Base-by-base conservation (phyloP, 2,888 invertebrate species). In the Dione juno region DNA sequence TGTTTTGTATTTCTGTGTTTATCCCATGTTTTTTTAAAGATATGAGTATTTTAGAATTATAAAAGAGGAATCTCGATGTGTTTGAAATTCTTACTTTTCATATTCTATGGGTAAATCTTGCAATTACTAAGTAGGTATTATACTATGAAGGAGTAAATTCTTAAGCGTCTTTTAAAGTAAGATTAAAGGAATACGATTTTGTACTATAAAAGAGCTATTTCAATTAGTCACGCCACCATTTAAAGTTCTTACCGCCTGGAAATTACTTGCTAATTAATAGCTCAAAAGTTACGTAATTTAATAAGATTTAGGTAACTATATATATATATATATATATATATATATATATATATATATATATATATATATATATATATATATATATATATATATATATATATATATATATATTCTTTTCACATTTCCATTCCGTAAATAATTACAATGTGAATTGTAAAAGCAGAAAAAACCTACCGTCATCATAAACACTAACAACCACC, bases 391-490 rank as follows among this genome's bases (percentile, higher is more conserved):
- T n/a, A n/a, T n/a, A n/a, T n/a, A n/a, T n/a, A n/a, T n/a, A n/a
- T n/a, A n/a, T n/a, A n/a, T n/a, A n/a, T n/a, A n/a, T n/a, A n/a
- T n/a, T n/a, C n/a, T n/a, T n/a, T 0, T 11, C 43, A 5, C 43
- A 43, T 45, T 28, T 11, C 6, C 10, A 2, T 43, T 19, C n/a
- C 2, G 8, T n/a, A 10, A 16, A 28, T 28, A 14, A 28, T 53
- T 28, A 53, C 1, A 14, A 5, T 37, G 1, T 37, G n/a, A 28
- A 10, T 41, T 14, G 16, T 16, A 43, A 13, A 35, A 61, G 13
- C 43, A 61, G 13, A 67, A 61, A 52, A 68, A 53, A 53, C 76
- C 71, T 53, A 78, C 78, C 76, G 35, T 73, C 68, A 14, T 76
- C 67, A 59, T 71, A 70, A 52, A 72, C 59, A 37, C 73, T 73